Conservation (phyloP, 2,888 invertebrate genomes). For the Parasteatoda lunata region DNA sequence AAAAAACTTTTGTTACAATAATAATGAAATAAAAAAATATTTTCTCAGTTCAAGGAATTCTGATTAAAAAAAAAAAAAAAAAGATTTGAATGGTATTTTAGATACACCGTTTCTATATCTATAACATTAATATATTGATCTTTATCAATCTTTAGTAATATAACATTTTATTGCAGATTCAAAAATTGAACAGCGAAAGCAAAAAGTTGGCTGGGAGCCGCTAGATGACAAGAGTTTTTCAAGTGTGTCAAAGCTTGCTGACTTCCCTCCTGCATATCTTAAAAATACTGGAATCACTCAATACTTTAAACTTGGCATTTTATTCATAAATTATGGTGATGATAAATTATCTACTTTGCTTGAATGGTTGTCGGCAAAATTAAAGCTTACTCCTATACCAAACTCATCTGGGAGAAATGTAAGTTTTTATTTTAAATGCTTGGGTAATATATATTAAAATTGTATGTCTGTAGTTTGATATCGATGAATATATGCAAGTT, state of each 20-base stretch:
- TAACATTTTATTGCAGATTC: constrained; percentile 3
- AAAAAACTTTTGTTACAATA: too few species aligned
- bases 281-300: constrained; percentile 15
- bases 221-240: constrained; percentile 19
- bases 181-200: constrained; percentile 25
- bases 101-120: too few species aligned
- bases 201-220: constrained; percentile 38
- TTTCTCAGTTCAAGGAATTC: too few species aligned
- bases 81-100: too few species aligned
- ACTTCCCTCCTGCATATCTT: constrained; percentile 25
- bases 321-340: constrained; percentile 13
- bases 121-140: too few species aligned
- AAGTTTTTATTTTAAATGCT: background rate
- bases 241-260: background rate
- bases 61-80: too few species aligned
- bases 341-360: constrained; percentile 9
- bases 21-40: too few species aligned
- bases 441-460: too few species aligned
- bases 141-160: too few species aligned
- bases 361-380: constrained; percentile 33
- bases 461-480: too few species aligned
- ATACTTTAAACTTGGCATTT: constrained; percentile 43
- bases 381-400: constrained; percentile 16
- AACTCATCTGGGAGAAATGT: background rate
- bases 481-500: too few species aligned